Percentiles rank a stretch among this genome's conserved stretches.
phyloP scores from a whole-genome alignment of 2,113 vertebrate genomes.

The Apaloderma vittatum region DNA sequence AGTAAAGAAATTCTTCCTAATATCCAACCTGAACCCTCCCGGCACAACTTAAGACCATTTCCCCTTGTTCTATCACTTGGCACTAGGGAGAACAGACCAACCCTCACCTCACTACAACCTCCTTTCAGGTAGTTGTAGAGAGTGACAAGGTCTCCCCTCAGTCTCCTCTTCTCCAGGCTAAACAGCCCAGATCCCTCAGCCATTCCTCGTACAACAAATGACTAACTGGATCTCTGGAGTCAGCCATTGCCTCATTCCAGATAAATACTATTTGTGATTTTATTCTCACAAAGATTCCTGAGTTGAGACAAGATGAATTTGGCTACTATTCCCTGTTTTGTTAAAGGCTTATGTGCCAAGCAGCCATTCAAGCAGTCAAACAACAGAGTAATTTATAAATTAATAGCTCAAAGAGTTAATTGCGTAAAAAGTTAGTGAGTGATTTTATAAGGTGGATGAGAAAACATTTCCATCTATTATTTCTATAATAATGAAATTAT shows the following conservation, averaged over 20 bases:
- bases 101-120: no score
- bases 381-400: not conserved
- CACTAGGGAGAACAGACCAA: no score
- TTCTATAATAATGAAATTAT: conserved; percentile 52
- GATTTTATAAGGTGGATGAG: not conserved
- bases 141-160: no score
- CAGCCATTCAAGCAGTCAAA: not conserved
- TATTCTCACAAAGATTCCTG: not conserved
- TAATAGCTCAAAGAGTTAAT: not conserved
- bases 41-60: no score
- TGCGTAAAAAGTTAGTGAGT: not conserved
- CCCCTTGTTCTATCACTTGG: no score
- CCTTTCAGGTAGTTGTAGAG: no score
- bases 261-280: not conserved
- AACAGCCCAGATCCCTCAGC: no score
- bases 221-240: not conserved
- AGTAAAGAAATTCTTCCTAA: no score
- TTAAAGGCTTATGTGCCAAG: not conserved
- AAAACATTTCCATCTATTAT: conserved; percentile 31
- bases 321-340: not conserved
- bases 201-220: not conserved
- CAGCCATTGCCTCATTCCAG: not conserved
- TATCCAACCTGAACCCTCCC: no score
- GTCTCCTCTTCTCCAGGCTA: no score
- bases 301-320: not conserved